A percentile compares a stretch with the other conserved stretches of the same genome.
phyloP scores from a whole-genome alignment of 2,113 vertebrate species.

The Caretta caretta region DNA sequence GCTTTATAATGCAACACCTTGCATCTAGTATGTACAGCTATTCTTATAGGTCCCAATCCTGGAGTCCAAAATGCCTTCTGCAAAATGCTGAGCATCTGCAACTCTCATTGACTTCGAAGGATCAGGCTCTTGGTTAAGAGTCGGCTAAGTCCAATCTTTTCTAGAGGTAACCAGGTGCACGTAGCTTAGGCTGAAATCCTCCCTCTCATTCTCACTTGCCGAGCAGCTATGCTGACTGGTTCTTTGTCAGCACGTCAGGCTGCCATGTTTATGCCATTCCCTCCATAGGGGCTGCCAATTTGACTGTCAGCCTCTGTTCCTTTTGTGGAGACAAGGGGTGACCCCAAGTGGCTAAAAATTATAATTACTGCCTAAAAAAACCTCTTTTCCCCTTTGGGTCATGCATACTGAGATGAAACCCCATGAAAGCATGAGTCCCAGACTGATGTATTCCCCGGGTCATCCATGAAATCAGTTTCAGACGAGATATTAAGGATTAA shows the following conservation, averaged over 20 bases:
- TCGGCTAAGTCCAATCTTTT: not conserved
- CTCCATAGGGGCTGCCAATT: not conserved
- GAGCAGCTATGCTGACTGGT: not conserved
- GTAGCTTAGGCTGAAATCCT: not conserved
- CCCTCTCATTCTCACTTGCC: not conserved
- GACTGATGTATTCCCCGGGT: too few relatives aligned
- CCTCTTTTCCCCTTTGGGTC: not conserved
- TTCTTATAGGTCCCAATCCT: not conserved
- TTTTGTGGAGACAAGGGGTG: not conserved
- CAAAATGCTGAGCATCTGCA: not conserved
- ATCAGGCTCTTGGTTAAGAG: fast-evolving
- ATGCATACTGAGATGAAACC: not conserved
- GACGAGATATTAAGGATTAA: too few relatives aligned
- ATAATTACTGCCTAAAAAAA: not conserved
- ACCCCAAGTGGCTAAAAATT: not conserved
- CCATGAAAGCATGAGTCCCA: not conserved
- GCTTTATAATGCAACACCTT: not conserved
- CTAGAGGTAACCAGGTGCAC: not conserved
- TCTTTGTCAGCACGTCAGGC: not conserved
- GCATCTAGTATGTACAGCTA: fast-evolving
- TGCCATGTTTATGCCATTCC: not conserved
- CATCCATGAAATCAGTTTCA: too few relatives aligned
- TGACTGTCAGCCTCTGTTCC: not conserved
- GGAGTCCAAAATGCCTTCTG: fast-evolving
- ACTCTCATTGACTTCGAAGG: not conserved